Base-by-base conservation (phyloP, 2,888 invertebrate species). In the Ophion costatus region DNA sequence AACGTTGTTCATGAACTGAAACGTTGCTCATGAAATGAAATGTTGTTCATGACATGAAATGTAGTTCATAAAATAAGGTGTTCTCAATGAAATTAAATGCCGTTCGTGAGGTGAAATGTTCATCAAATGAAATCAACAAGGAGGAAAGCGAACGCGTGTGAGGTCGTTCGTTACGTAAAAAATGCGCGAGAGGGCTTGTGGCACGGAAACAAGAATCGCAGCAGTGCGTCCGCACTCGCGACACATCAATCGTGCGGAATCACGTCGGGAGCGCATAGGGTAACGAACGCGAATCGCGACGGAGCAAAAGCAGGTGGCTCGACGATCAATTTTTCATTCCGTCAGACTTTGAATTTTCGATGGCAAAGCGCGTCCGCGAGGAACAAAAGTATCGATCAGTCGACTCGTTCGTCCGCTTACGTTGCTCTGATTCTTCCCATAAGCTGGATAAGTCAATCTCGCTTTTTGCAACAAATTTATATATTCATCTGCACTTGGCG, bases 261-360 rank as follows among this genome's bases (percentile, higher is more conserved):
- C 11, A 2, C 7, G n/a, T 9, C 11, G 51, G 29, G 64, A 33
- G 42, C 61, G 73, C 29, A 69, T 69, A 42, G 22, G 24, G 24
- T 38, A 38, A 42, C 20, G 56, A 76, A 24, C 17, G 42, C 20
- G 10, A 63, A 70, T 57, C 70, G 75, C 69, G 38, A 76, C 70
- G 64, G 38, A 64, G 61, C 61, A 74, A 61, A 59, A 51, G 69
- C 38, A 69, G 51, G 33, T 75, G 38, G 29, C 51, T 69, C 14
- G 45, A 51, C 59, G 38, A 81, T 42, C 33, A 76, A 71, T 59
- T 76, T 70, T 33, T 42, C 64, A 76, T 33, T 63, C 38, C 56
- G 57, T 29, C 69, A 51, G 69, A 81, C 29, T 71, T 79, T 63
- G 5, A 56, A 64, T 71, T 57, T 77, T 70, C 63, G 22, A 78